These are phyloP conservation scores for Lepidocyrtoides sp. DNA, from an alignment of 2,888 invertebrate species.

Conservation along the genomic window DNA sequence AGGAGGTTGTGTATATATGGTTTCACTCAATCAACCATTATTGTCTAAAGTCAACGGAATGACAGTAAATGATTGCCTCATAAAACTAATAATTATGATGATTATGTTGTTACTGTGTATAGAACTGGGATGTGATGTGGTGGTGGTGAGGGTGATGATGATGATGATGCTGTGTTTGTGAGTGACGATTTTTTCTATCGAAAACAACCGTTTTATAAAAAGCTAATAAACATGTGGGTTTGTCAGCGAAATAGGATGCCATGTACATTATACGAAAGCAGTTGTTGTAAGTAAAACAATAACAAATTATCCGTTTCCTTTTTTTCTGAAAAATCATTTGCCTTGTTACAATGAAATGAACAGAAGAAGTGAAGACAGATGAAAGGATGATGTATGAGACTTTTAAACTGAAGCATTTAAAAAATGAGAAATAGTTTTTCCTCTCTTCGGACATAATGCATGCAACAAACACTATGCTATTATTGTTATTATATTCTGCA, in stretches of 20 bases:
- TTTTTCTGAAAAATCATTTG: conserved; percentile 37
- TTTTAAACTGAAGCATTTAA: neutral
- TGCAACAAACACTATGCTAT: neutral
- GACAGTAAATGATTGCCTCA: conserved; percentile 73
- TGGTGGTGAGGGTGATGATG: conserved; percentile 3
- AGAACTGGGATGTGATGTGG: neutral
- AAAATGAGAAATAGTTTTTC: neutral
- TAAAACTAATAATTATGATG: conserved; percentile 57
- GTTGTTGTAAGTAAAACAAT: conserved; percentile 39
- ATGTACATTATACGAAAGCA: neutral
- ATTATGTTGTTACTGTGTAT: conserved; percentile 47
- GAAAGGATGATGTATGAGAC: conserved; percentile 38
- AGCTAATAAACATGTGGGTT: neutral
- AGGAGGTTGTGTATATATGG: conserved; percentile 16
- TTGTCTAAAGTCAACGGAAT: conserved; percentile 44
- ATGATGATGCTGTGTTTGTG: neutral
- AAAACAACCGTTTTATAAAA: neutral
- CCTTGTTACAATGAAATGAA: conserved; percentile 23
- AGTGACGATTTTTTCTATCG: neutral
- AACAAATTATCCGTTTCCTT: conserved; percentile 53
- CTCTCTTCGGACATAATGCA: neutral
- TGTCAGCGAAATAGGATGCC: neutral
- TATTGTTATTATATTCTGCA: neutral
- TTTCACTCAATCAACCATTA: conserved; percentile 55
- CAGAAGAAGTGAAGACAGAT: conserved; percentile 27